Percentiles rank a stretch among this genome's conserved stretches.
phyloP scores from a whole-genome alignment of 2,113 vertebrate species.

The Heterocephalus glaber region DNA sequence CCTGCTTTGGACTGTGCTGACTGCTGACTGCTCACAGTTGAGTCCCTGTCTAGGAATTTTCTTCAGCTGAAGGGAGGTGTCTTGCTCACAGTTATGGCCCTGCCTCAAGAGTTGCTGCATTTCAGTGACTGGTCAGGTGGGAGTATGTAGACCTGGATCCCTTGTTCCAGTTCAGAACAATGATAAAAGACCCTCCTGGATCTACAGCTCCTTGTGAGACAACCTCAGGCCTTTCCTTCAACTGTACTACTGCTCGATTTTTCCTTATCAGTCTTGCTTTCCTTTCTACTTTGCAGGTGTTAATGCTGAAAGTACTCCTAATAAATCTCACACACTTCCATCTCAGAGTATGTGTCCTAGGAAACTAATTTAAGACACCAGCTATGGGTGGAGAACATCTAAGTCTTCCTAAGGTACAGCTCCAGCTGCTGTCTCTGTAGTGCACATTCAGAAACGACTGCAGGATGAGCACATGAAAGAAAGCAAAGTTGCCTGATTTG shows the following conservation, averaged over 20 bases:
- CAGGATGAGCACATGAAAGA: neutral
- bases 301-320: neutral
- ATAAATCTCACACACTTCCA: neutral
- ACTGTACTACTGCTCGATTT: neutral
- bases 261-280: neutral
- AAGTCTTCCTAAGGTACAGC: neutral
- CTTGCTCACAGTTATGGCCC: neutral
- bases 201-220: neutral
- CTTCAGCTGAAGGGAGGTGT: neutral
- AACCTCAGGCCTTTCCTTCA: neutral
- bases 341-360: neutral
- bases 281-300: neutral
- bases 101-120: neutral
- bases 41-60: neutral
- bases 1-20: neutral
- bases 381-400: neutral
- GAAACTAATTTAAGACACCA: neutral
- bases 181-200: neutral
- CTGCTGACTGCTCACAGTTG: neutral
- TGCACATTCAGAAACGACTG: neutral
- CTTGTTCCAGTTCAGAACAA: neutral
- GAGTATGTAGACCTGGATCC: no score
- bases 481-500: neutral
- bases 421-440: neutral
- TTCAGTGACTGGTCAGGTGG: neutral